phyloP scores from a whole-genome alignment of 2,797 vertebrate genomes.

The Ispidina lecontei region DNA sequence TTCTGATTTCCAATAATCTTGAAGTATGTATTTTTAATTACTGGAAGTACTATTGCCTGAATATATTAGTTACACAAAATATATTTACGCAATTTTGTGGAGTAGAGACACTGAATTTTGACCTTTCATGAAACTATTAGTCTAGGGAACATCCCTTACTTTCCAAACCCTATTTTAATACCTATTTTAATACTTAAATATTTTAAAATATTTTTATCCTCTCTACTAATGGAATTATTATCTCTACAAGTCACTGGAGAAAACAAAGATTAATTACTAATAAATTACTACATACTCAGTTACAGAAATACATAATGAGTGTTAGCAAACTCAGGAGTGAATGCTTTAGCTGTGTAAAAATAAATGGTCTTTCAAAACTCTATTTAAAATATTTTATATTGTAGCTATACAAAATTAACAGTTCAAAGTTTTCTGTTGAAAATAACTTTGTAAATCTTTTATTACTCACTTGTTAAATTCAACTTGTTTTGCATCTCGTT shows the following conservation, averaged over 20 bases:
- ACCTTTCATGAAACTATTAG: background rate
- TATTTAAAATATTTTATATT: background rate
- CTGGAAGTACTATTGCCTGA: background rate
- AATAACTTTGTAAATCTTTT: background rate
- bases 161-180: conserved; percentile 21
- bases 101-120: background rate
- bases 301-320: background rate
- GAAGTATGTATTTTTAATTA: background rate
- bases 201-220: background rate
- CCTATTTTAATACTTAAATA: background rate
- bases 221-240: background rate
- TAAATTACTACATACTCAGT: background rate
- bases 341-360: background rate
- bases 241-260: background rate
- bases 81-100: background rate
- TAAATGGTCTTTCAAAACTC: background rate
- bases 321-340: background rate
- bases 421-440: background rate
- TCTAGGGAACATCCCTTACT: background rate
- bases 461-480: background rate
- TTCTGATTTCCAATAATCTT: conserved; percentile 4
- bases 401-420: background rate
- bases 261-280: background rate
- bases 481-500: background rate
- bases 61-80: conserved; percentile 9